These are phyloP conservation scores for Aporophyla lueneburgensis DNA, from an alignment of 2,888 invertebrate genomes.

Conservation along the genomic window DNA sequence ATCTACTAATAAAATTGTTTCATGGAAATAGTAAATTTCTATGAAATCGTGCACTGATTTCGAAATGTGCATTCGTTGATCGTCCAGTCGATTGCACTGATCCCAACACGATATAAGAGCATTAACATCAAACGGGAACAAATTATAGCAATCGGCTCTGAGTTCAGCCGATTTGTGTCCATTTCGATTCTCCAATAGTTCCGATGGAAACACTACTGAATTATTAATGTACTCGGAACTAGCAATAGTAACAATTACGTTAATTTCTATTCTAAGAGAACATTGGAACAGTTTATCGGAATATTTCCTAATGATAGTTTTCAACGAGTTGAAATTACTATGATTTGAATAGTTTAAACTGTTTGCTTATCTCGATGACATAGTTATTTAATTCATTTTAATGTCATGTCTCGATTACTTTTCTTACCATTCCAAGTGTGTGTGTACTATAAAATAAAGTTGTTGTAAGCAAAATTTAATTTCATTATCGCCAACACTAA, in stretches of 20 bases:
- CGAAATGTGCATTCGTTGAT: conserved; percentile 51
- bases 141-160: conserved; percentile 32
- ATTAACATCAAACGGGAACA: conserved; percentile 65
- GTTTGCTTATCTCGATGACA: conserved; percentile 18
- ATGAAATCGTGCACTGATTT: conserved; percentile 51
- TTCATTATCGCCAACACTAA: conserved; percentile 59
- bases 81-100: conserved; percentile 60
- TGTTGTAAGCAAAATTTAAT: conserved; percentile 63
- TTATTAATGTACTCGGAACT: conserved; percentile 49
- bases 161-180: conserved; percentile 50
- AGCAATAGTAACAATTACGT: conserved; percentile 41
- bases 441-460: conserved; percentile 50
- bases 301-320: conserved; percentile 50
- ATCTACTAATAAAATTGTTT: conserved; percentile 7
- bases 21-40: conserved; percentile 26
- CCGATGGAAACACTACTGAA: conserved; percentile 45
- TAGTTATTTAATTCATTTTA: not conserved
- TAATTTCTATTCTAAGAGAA: conserved; percentile 33
- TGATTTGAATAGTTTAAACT: conserved; percentile 18
- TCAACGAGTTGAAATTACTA: conserved; percentile 29
- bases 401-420: conserved; percentile 26
- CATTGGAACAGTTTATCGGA: conserved; percentile 28
- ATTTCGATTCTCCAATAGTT: conserved; percentile 49
- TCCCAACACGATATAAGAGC: conserved; percentile 40
- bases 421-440: conserved; percentile 32